Base-by-base conservation (phyloP, 2,113 vertebrate genomes). In the Mus spicilegus region DNA sequence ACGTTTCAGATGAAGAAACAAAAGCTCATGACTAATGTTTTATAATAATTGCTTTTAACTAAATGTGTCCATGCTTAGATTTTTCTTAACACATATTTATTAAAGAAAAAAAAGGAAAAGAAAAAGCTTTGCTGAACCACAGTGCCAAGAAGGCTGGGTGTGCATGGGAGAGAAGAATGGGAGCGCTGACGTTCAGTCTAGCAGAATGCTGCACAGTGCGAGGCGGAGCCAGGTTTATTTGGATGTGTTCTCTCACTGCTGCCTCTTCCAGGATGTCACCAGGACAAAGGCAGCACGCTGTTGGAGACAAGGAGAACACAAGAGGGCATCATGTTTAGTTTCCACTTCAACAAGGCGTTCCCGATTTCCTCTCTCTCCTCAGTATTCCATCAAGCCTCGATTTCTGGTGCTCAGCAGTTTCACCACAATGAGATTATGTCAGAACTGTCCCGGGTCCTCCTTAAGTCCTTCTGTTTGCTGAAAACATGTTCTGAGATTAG, bases 21-120 rank as follows among this genome's bases (percentile, higher is more conserved):
- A 90, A 96, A 96, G 70, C 28, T 93, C n/a, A 54, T 87, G 95
- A 85, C 87, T 95, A 88, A 85, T 89, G 20, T 95, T 94, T 80
- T 97, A 89, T 97, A 91, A 69, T 94, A 39, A 58, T 93, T 89
- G 65, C 19, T 95, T 96, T 95, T 97, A 96, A 95, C 84, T 78
- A 93, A 95, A 61, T 84, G 17, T 54, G 87, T 94, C 91, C 63
- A 22, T 92, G 80, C 77, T 73, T 92, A 39, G 49, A 93, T 97
- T 73, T 89, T 96, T 61, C 82, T 97, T 96, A 90, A 94, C 0
- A 7, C 85, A 46, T 39, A 54, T 82, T 88, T 86, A 94, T 69
- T 75, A 13, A 93, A 85, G 87, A 92, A 85, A 36, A 36, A 22
- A 33, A 36, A 22, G 22, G 20, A 63, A 65, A 10, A 33, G 1